phyloP scores from a whole-genome alignment of 2,797 vertebrate genomes.

The Orientallactaga sibirica region DNA sequence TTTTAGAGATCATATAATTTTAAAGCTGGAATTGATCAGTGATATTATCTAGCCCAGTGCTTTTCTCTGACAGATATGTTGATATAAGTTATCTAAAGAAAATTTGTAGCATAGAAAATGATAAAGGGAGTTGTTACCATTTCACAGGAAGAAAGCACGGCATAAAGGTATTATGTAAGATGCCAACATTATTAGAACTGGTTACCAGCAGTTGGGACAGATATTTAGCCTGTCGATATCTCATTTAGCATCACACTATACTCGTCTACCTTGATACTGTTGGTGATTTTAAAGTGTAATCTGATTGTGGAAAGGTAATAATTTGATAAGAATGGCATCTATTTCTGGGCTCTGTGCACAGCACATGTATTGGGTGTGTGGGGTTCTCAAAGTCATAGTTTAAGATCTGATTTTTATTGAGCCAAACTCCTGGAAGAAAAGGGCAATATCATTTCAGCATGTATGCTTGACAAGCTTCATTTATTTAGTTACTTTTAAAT shows the following conservation, averaged over 20 bases:
- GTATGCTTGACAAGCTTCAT: constrained; percentile 58
- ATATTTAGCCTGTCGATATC: neutral
- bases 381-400: neutral
- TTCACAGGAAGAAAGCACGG: neutral
- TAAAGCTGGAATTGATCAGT: constrained; percentile 58
- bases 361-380: neutral
- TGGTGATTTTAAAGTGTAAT: constrained; percentile 12
- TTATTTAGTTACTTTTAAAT: neutral
- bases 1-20: constrained; percentile 35
- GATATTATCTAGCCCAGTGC: constrained; percentile 59
- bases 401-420: neutral
- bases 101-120: constrained; percentile 9
- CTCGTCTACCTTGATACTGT: neutral
- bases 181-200: constrained; percentile 18
- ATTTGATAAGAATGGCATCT: constrained; percentile 21
- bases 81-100: constrained; percentile 69
- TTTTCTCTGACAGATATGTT: constrained; percentile 51
- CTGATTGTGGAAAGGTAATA: constrained; percentile 1
- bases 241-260: neutral
- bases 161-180: constrained; percentile 17
- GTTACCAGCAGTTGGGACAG: neutral
- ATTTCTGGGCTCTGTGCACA: neutral
- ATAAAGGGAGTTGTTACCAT: constrained; percentile 51
- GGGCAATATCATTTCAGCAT: constrained; percentile 8
- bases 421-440: constrained; percentile 46